These are phyloP conservation scores for Aphrophora alni DNA, from an alignment of 2,888 invertebrate species.

Conservation along the genomic window DNA sequence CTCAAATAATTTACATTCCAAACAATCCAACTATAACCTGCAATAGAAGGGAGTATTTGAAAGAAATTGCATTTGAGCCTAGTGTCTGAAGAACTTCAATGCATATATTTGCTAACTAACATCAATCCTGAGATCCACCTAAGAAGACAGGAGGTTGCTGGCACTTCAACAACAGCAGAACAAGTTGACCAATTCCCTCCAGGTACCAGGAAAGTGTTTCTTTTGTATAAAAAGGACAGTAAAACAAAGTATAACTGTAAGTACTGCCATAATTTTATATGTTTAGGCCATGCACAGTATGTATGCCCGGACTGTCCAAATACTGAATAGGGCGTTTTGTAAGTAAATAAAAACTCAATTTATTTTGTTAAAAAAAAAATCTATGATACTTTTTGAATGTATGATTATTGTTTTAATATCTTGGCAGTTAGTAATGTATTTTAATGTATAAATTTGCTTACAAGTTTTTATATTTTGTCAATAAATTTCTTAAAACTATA, in stretches of 20 bases:
- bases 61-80: neutral
- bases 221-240: neutral
- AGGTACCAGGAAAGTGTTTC: neutral
- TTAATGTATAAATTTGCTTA: neutral
- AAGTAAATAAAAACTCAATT: neutral
- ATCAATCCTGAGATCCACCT: conserved; percentile 4
- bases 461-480: neutral
- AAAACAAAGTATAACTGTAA: neutral
- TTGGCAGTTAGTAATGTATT: conserved; percentile 40
- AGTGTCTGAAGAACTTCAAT: neutral
- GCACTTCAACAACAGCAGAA: conserved; percentile 3
- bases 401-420: neutral
- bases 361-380: neutral
- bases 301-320: neutral
- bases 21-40: conserved; percentile 4
- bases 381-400: neutral
- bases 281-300: conserved; percentile 7
- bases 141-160: conserved; percentile 8
- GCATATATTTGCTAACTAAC: conserved; percentile 2
- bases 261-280: neutral
- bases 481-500: no score
- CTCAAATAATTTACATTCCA: conserved; percentile 8
- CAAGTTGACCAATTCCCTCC: neutral
- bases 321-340: conserved; percentile 1
- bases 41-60: neutral